Conservation (phyloP, 2,797 vertebrate genomes). For the Eupleurogrammus muticus region DNA sequence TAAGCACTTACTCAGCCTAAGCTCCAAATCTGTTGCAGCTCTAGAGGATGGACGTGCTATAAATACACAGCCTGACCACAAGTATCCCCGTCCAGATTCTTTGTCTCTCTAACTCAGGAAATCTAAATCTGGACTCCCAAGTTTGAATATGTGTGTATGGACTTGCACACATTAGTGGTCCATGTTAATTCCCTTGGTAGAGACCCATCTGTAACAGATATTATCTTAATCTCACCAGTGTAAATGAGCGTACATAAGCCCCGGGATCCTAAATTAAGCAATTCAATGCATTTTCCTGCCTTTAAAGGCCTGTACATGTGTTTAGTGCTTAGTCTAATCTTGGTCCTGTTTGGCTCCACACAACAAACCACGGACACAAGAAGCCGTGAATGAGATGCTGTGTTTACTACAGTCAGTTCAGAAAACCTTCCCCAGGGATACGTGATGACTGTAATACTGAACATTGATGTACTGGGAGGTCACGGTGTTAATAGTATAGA, state of each 20-base stretch:
- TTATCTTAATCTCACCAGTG: conserved; percentile 56
- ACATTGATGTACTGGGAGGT: conserved; percentile 1
- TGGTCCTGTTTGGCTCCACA: conserved; percentile 33
- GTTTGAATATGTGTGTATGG: conserved; percentile 29
- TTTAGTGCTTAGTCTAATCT: conserved; percentile 58
- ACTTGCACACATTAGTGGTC: conserved; percentile 34
- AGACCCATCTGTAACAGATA: conserved; percentile 40
- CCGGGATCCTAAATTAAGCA: conserved; percentile 40
- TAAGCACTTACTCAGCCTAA: conserved; percentile 72
- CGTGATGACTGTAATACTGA: conserved; percentile 12
- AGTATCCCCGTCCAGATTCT: conserved; percentile 45
- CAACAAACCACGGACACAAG: conserved; percentile 17
- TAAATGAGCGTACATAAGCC: conserved; percentile 52
- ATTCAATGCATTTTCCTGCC: conserved; percentile 37
- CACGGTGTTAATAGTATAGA: not conserved
- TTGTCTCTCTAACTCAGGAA: conserved; percentile 64
- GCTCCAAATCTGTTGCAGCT: conserved; percentile 74
- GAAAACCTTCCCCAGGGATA: conserved; percentile 8
- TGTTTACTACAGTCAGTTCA: conserved; percentile 14
- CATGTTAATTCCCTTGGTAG: conserved; percentile 46
- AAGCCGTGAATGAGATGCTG: conserved; percentile 15
- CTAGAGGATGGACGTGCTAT: conserved; percentile 69
- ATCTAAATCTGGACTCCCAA: conserved; percentile 50
- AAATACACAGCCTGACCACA: conserved; percentile 66
- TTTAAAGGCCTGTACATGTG: conserved; percentile 42